phyloP scores from a whole-genome alignment of 2,888 invertebrate species.

The Melolontha melolontha region DNA sequence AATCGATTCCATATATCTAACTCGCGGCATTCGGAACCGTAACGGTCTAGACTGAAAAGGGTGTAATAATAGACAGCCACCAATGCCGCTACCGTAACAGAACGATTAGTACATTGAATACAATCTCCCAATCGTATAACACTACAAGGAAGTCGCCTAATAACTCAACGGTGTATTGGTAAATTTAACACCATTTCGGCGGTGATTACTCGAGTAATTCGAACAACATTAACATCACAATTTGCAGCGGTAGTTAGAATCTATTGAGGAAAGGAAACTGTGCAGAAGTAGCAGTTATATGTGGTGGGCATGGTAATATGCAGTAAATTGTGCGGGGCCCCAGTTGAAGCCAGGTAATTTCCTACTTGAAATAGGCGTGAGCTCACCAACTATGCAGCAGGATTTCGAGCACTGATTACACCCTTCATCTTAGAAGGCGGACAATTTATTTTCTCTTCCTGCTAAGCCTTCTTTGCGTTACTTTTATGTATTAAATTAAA shows the following conservation, averaged over 20 bases:
- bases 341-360: constrained; percentile 63
- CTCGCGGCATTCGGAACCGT: constrained; percentile 19
- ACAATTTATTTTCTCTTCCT: constrained; percentile 40
- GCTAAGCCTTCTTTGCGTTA: not conserved
- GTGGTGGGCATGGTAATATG: constrained; percentile 59
- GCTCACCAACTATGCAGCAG: constrained; percentile 57
- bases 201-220: constrained; percentile 47
- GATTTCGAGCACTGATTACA: constrained; percentile 58
- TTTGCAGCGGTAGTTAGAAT: constrained; percentile 51
- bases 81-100: constrained; percentile 12
- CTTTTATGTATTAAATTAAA: constrained; percentile 2
- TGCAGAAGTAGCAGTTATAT: constrained; percentile 46
- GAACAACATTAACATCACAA: constrained; percentile 49
- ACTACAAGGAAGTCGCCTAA: constrained; percentile 40
- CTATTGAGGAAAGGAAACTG: constrained; percentile 48
- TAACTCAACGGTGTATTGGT: constrained; percentile 41
- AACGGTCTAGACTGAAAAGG: constrained; percentile 32
- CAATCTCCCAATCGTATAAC: constrained; percentile 42
- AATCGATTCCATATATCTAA: constrained; percentile 38
- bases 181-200: constrained; percentile 40
- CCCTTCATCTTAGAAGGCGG: constrained; percentile 57
- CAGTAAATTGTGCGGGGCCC: constrained; percentile 62
- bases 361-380: constrained; percentile 62
- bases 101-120: constrained; percentile 42
- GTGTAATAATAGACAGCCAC: constrained; percentile 22